These are phyloP conservation scores for Agapornis canus DNA, from an alignment of 2,797 vertebrate species.

Conservation along the genomic window DNA sequence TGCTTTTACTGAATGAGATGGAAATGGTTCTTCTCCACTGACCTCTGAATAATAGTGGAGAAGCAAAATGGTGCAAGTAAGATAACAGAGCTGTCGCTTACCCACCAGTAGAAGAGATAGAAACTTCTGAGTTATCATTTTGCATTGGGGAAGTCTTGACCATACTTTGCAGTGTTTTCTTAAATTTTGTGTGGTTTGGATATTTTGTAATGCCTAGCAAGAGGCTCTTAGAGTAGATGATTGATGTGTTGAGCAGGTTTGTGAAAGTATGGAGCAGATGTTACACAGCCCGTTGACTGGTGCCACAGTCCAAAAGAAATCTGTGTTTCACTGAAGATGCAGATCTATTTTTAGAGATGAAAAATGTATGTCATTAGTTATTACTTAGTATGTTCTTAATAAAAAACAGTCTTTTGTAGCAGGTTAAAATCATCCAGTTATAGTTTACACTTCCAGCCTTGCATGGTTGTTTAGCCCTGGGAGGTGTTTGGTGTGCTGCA, in stretches of 20 bases:
- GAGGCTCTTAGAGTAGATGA: rapidly evolving
- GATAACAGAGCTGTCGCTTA: rapidly evolving
- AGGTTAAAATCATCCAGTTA: neutral
- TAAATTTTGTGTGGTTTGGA: neutral
- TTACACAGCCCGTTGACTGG: neutral
- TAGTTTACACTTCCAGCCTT: neutral
- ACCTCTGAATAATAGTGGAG: neutral
- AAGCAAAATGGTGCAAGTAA: neutral
- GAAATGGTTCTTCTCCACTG: neutral
- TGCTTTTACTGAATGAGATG: neutral
- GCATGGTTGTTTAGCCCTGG: neutral
- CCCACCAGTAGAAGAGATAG: rapidly evolving
- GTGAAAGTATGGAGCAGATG: neutral
- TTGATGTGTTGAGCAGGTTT: neutral
- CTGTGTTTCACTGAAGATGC: neutral
- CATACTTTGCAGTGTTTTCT: neutral
- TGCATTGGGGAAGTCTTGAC: neutral
- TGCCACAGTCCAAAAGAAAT: neutral
- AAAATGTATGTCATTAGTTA: neutral
- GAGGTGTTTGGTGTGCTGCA: neutral
- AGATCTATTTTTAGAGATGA: neutral
- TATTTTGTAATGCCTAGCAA: neutral
- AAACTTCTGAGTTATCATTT: neutral
- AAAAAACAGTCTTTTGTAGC: neutral
- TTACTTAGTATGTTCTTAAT: neutral